Evolutionary conservation across 2,797 vertebrate genomes (phyloP), one percentile per base, ranked within the genome.

Genomic region (Thalassophryne amazonica): DNA sequence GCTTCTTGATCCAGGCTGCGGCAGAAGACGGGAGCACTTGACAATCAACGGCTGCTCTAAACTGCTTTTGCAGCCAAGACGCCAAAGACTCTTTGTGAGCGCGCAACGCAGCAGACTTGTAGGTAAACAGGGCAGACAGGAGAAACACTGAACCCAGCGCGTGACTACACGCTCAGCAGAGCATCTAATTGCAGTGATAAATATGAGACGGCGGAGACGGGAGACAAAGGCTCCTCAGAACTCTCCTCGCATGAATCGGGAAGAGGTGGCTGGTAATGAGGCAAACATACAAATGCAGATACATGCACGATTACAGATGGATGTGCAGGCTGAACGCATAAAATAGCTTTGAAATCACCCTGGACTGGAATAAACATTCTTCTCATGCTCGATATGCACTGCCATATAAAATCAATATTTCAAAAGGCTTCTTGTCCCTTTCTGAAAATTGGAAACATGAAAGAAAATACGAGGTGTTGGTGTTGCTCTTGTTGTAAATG

Each of bases 161-260:
- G 61, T 20, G 69, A 41, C 73, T 45, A 18, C 53, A 57, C 20
- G 79, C 69, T 72, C 59, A 61, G 62, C 74, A 72, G 70, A 65
- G 69, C 65, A 9, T 40, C 66, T 89, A 85, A 89, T 85, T 81
- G 59, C 75, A 63, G 49, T 78, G 77, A 83, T 83, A 81, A 80
- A 87, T 80, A 81, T 60, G 71, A 78, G 64, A 72, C 53, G 41
- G 54, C 51, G 31, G 37, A 58, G 51, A 56, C 40, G 28, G 12
- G 36, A 72, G 54, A 67, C 47, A 39, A 47, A 62, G 16, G 19
- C 53, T 59, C 0, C 5, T 15, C 48, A 39, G 47, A 65, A 49
- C 24, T 59, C 19, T 53, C 59, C 69, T 60, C 43, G 23, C 28
- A 17, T 66, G 57, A 73, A 66, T 46, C 48, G 47, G 15, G 12